phyloP scores from a whole-genome alignment of 2,888 invertebrate species.

The Lathronympha strigana region DNA sequence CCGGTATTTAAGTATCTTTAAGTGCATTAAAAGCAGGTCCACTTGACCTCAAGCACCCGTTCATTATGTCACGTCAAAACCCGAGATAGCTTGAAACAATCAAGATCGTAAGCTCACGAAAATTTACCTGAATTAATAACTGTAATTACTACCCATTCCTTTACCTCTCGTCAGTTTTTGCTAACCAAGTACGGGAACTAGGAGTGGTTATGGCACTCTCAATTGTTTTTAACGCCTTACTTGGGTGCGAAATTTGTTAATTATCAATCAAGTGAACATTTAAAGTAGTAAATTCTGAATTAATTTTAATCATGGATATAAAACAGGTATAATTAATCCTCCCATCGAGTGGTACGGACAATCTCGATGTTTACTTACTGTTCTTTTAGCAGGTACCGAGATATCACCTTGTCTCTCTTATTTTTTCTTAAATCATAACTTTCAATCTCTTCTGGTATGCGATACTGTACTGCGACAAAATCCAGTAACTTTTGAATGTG shows the following conservation, averaged over 20 bases:
- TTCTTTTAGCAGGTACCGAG: background rate
- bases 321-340: slow-evolving; percentile 17
- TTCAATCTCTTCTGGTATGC: too few species aligned
- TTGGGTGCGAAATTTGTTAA: slow-evolving; percentile 36
- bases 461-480: background rate
- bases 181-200: slow-evolving; percentile 19
- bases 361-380: background rate
- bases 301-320: slow-evolving; percentile 19
- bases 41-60: slow-evolving; percentile 32
- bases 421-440: background rate
- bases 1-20: slow-evolving; percentile 28
- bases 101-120: slow-evolving; percentile 22
- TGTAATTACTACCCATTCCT: slow-evolving; percentile 39
- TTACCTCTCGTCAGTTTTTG: slow-evolving; percentile 23
- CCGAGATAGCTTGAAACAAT: slow-evolving; percentile 34
- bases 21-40: slow-evolving; percentile 33
- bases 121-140: slow-evolving; percentile 38
- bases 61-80: slow-evolving; percentile 36
- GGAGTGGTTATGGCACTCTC: slow-evolving; percentile 28
- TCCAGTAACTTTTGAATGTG: background rate
- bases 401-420: slow-evolving; percentile 2
- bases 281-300: slow-evolving; percentile 24
- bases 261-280: slow-evolving; percentile 36
- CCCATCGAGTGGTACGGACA: slow-evolving; percentile 1
- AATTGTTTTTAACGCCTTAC: slow-evolving; percentile 40